phyloP scores from a whole-genome alignment of 2,113 vertebrate genomes.

The Lepus americanus region DNA sequence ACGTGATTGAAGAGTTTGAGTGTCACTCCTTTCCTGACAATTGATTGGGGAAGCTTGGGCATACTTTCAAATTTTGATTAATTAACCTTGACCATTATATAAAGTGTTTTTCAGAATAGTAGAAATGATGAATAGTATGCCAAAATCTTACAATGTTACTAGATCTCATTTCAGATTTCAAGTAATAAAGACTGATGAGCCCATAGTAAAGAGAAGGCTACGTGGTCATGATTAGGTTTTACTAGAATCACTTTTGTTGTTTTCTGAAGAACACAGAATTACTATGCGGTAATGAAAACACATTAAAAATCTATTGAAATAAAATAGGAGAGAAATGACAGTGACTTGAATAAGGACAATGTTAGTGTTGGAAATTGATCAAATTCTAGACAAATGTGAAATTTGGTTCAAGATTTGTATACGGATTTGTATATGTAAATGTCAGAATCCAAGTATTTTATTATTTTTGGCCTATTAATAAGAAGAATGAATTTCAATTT shows the following conservation, averaged over 20 bases:
- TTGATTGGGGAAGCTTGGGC: background rate
- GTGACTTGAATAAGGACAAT: background rate
- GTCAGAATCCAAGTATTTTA: background rate
- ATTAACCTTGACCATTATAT: background rate
- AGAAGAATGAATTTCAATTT: background rate
- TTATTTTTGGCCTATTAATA: background rate
- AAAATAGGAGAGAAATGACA: background rate
- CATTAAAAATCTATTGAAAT: background rate
- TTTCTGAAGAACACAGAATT: background rate
- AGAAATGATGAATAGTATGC: background rate
- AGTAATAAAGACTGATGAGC: background rate
- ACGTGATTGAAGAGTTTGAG: background rate
- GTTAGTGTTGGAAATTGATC: background rate
- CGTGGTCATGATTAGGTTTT: background rate
- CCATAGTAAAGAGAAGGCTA: background rate
- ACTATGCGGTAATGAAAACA: background rate
- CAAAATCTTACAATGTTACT: background rate
- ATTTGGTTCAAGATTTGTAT: background rate
- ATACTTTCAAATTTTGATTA: background rate
- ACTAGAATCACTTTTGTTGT: background rate
- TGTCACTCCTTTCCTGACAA: background rate
- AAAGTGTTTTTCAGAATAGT: background rate
- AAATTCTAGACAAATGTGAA: background rate
- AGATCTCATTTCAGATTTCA: background rate
- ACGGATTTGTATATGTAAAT: background rate